Conservation (phyloP, 2,888 invertebrate species). For the Xestia xanthographa region DNA sequence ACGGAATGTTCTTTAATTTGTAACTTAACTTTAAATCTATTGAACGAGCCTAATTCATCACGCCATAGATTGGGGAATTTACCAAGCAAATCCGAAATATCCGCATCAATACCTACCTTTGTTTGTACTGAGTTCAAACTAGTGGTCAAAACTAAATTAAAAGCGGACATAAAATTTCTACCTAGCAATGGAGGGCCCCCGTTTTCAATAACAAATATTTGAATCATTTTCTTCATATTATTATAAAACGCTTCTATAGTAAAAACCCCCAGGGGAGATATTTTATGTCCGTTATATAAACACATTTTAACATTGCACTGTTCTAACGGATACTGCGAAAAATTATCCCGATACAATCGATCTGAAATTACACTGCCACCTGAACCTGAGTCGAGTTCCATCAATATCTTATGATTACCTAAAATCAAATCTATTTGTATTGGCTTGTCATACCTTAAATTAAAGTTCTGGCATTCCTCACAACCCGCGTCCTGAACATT, state of each 20-base stretch:
- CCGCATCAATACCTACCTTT: no score
- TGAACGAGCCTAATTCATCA: no score
- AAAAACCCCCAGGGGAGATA: background rate
- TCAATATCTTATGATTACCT: background rate
- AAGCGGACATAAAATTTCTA: no score
- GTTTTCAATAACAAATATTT: no score
- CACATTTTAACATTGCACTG: background rate
- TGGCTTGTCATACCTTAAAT: constrained; percentile 2
- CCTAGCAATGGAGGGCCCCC: no score
- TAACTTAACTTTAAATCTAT: no score
- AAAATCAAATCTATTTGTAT: background rate
- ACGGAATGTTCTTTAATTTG: no score
- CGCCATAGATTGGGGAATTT: no score
- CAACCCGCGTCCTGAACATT: background rate
- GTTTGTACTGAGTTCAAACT: no score
- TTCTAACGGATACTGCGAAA: background rate
- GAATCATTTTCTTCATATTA: background rate
- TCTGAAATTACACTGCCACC: background rate
- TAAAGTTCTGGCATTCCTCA: constrained; percentile 8
- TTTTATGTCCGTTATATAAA: background rate
- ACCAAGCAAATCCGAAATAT: no score
- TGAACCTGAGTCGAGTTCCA: background rate
- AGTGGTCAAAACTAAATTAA: no score
- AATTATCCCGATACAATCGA: background rate
- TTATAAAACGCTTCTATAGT: background rate